Evolutionary conservation across 2,888 invertebrate species (phyloP), one percentile per base, ranked within the genome.

Genomic region (Pterostichus madidus): DNA sequence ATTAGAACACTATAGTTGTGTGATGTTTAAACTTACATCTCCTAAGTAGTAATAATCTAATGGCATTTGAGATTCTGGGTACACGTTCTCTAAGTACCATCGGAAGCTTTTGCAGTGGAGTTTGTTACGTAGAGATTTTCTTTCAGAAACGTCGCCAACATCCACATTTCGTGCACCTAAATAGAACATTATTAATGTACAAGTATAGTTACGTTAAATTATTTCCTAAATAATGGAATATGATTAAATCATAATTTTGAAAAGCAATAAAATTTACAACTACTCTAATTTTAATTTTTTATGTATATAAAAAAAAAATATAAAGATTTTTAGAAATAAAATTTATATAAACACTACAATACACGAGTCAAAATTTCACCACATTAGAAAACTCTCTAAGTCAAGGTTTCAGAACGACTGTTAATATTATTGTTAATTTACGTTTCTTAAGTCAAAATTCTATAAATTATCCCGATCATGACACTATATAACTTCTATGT

Each of bases 31-130:
- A 90, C 93, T 93, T 87, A 98, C 97, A 93, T 98, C 98, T 89
- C 99, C 99, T 83, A 99, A 91, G 89, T 98, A 98, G 89, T 96
- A 96, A 89, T 98, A 99, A 87, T 98, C 97, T 85, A 98, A 91
- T 15, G 99, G 99, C 97, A 99, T 98, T 89, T 98, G 98, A 84
- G 98, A 98, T 91, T 99, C 99, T 0, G 99, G 99, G 91, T 99
- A 99, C 80, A 99, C 95, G 89, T 98, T 97, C 91, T 99, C 98
- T 89, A 99, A 92, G 91, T 99, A 99, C 99, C 99, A 99, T 73
- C 97, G 93, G 93, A 99, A 99, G 90, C 95, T 96, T 91, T 99
- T 98, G 91, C 99, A 99, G 87, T 97, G 94, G 85, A 99, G 93
- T 79, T 93, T 93, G 85, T 97, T 94, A 6, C 99, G 91, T 52